phyloP scores from a whole-genome alignment of 37 sponge, comb jelly and placozoan genomes.

The Aplysina aerophoba region DNA sequence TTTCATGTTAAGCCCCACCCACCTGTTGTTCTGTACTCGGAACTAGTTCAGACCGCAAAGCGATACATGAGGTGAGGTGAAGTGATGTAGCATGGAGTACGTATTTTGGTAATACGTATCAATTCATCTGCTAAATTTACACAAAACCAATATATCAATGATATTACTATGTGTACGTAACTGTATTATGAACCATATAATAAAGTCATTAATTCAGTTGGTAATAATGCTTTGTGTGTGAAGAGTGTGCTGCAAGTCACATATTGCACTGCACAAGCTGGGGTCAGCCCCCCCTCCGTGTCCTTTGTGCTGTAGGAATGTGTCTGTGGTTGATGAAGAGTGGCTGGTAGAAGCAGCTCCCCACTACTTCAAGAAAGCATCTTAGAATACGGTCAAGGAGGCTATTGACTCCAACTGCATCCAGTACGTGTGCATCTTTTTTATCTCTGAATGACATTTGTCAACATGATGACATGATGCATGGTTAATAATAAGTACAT shows the following conservation, averaged over 20 bases:
- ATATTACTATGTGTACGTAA: no score
- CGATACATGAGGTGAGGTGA: conserved; percentile 93
- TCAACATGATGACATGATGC: no score
- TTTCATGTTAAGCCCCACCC: conserved; percentile 77
- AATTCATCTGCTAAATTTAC: not conserved
- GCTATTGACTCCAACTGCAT: no score
- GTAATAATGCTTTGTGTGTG: no score
- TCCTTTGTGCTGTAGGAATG: conserved; percentile 21
- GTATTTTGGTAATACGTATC: not conserved
- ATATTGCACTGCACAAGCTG: not conserved
- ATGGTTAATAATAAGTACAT: no score
- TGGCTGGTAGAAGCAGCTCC: conserved; percentile 49
- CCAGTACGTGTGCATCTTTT: no score
- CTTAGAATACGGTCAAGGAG: not conserved
- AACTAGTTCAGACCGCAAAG: conserved; percentile 82
- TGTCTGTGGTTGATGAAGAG: conserved; percentile 33
- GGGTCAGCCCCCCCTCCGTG: not conserved
- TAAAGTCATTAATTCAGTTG: no score
- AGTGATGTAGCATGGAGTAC: no score
- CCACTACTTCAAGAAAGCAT: conserved; percentile 25
- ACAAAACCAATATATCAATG: no score
- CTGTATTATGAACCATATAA: no score
- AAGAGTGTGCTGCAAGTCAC: not conserved
- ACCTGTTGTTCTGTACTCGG: conserved; percentile 71
- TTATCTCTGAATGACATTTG: no score